These are phyloP conservation scores for Maconellicoccus hirsutus DNA, from an alignment of 1,140 invertebrate genomes.

Conservation along the genomic window DNA sequence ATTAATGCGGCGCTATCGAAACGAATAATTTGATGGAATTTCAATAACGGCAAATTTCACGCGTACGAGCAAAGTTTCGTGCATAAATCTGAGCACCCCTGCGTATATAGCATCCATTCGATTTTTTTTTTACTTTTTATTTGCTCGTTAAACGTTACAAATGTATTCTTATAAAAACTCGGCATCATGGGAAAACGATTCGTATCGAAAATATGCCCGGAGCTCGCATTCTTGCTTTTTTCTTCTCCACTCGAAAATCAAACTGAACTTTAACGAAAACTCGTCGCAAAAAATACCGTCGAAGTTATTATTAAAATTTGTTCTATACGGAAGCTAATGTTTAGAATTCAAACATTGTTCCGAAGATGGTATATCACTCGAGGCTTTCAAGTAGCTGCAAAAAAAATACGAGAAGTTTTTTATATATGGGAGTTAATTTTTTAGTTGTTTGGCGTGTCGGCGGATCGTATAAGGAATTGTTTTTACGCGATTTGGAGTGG, in stretches of 20 bases:
- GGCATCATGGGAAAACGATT: not conserved
- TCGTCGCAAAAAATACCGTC: not conserved
- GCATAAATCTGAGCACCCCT: too few species aligned
- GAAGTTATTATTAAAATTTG: slow-evolving; percentile 2
- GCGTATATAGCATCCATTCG: too few species aligned
- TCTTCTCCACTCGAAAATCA: not conserved
- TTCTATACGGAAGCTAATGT: not conserved
- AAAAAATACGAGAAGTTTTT: too few species aligned
- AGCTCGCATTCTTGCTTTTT: not conserved
- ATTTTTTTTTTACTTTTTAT: not conserved
- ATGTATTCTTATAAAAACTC: not conserved
- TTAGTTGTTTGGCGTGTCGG: too few species aligned
- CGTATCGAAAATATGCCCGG: not conserved
- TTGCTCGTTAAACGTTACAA: not conserved
- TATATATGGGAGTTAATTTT: too few species aligned
- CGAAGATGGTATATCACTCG: not conserved
- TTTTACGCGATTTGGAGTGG: too few species aligned
- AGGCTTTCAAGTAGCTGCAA: too few species aligned
- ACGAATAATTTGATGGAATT: too few species aligned
- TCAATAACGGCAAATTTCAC: too few species aligned
- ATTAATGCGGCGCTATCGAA: too few species aligned
- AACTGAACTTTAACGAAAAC: not conserved
- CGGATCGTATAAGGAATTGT: too few species aligned
- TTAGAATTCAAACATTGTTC: not conserved
- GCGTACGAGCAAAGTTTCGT: too few species aligned